Evolutionary conservation across 2,888 invertebrate genomes (phyloP).

Genomic region (Crepidodera aurea): DNA sequence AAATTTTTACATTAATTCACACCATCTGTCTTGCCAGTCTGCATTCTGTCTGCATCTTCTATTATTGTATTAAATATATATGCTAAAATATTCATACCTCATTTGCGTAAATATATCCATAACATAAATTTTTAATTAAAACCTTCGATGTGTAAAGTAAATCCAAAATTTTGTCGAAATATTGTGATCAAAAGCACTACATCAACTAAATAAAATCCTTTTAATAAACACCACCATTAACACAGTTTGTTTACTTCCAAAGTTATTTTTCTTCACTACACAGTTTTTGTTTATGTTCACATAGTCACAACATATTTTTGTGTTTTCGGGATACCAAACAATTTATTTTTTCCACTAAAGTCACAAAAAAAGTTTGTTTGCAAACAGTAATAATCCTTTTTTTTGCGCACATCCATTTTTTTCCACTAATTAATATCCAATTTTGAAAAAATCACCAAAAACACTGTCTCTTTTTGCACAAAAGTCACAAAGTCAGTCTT

Average conservation of each 20-base stretch:
- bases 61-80: slow-evolving; percentile 6
- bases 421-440: too few species aligned
- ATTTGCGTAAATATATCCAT: slow-evolving; percentile 3
- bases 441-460: too few species aligned
- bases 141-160: neutral
- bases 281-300: slow-evolving; percentile 1
- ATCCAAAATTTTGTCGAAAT: neutral
- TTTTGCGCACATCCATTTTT: too few species aligned
- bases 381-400: neutral
- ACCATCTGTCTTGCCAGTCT: slow-evolving; percentile 11
- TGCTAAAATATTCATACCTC: slow-evolving; percentile 17
- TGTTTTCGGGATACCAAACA: neutral
- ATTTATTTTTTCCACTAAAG: neutral
- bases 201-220: neutral
- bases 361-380: neutral
- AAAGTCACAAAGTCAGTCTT: too few species aligned
- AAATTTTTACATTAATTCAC: neutral
- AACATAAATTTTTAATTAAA: neutral
- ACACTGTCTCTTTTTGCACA: too few species aligned
- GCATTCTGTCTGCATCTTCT: neutral
- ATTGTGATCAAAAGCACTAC: neutral
- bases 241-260: slow-evolving; percentile 7
- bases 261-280: slow-evolving; percentile 4
- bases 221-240: slow-evolving; percentile 2
- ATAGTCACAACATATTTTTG: slow-evolving; percentile 9